Conservation (phyloP, 2,113 vertebrate species). For the Otis tarda region DNA sequence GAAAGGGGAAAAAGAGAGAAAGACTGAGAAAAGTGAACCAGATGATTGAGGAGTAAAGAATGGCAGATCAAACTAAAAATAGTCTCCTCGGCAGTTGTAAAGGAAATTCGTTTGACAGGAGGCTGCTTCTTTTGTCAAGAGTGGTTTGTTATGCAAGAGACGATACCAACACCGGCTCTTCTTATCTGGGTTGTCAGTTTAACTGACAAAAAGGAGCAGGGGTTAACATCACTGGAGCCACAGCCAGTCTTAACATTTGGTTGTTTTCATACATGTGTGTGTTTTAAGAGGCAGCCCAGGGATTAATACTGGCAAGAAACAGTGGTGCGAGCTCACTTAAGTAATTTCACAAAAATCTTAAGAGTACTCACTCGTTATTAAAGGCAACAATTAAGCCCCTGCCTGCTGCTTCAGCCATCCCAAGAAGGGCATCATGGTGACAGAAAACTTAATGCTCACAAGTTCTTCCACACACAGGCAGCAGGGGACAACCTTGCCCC, state of each 20-base stretch:
- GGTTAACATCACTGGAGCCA: constrained; percentile 53
- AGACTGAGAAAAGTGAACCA: neutral
- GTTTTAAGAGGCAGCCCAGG: constrained; percentile 11
- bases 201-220: constrained; percentile 70
- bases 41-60: constrained; percentile 54
- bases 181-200: constrained; percentile 73
- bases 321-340: constrained; percentile 21
- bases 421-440: neutral
- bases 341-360: constrained; percentile 17
- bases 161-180: constrained; percentile 59
- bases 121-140: constrained; percentile 69
- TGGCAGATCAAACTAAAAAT: constrained; percentile 67
- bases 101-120: constrained; percentile 75
- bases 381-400: neutral
- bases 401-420: neutral
- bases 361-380: neutral
- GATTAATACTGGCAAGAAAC: constrained; percentile 19
- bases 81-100: constrained; percentile 60
- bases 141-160: constrained; percentile 74
- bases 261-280: constrained; percentile 29
- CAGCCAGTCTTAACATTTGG: constrained; percentile 21
- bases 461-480: neutral
- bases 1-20: neutral
- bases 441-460: neutral
- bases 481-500: neutral